phyloP scores from a whole-genome alignment of 2,797 vertebrate species.

The Harpagifer antarcticus region DNA sequence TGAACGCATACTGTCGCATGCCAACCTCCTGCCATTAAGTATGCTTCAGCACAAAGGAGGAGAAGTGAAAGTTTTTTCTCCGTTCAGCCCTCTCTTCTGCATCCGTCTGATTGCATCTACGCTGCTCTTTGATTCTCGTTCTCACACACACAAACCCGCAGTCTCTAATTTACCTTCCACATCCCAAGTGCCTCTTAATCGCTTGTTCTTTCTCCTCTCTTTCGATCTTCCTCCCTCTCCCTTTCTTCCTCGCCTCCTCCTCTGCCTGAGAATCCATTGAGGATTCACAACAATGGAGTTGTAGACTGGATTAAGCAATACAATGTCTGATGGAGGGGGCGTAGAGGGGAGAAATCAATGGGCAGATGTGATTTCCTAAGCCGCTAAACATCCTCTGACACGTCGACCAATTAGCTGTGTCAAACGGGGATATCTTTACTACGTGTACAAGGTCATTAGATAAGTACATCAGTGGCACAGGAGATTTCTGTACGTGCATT shows the following conservation, averaged over 20 bases:
- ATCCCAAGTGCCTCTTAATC: slow-evolving; percentile 74
- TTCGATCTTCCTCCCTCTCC: slow-evolving; percentile 38
- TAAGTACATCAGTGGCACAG: slow-evolving; percentile 49
- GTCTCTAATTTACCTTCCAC: slow-evolving; percentile 66
- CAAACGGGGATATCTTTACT: slow-evolving; percentile 78
- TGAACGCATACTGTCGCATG: slow-evolving; percentile 46
- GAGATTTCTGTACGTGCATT: slow-evolving; percentile 24
- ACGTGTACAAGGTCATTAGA: slow-evolving; percentile 73
- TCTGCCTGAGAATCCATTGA: slow-evolving; percentile 68
- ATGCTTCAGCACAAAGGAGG: slow-evolving; percentile 32
- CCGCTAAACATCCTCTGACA: slow-evolving; percentile 80
- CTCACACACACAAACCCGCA: slow-evolving; percentile 39
- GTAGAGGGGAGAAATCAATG: slow-evolving; percentile 74
- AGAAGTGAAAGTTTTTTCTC: slow-evolving; percentile 2
- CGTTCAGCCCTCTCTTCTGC: slow-evolving; percentile 22
- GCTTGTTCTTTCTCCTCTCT: slow-evolving; percentile 61
- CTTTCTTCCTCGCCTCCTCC: slow-evolving; percentile 53
- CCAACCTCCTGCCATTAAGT: slow-evolving; percentile 57
- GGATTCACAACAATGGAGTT: slow-evolving; percentile 80
- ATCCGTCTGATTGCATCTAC: slow-evolving; percentile 46
- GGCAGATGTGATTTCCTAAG: slow-evolving; percentile 83
- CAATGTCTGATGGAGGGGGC: slow-evolving; percentile 70
- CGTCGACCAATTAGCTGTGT: slow-evolving; percentile 81
- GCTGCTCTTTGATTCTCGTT: slow-evolving; percentile 41
- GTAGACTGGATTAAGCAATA: slow-evolving; percentile 83